Base-by-base conservation (phyloP, 2,113 vertebrate species). In the Tor tambroides region DNA sequence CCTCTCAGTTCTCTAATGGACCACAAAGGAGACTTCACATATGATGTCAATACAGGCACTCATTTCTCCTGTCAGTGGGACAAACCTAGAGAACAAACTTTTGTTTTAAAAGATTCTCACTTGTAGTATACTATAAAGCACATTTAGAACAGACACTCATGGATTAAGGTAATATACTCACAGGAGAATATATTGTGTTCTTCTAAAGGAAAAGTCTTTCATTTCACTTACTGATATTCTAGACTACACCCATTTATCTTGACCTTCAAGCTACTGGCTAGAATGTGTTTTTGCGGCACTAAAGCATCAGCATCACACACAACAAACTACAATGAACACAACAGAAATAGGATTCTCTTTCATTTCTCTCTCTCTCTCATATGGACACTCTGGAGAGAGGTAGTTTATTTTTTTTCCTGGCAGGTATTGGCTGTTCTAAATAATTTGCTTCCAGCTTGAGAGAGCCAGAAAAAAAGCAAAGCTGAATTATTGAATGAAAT, bases 381-480 rank as follows among this genome's bases (percentile, higher is more conserved):
- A 56, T 56, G 21, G 8, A 59, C 21, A 7, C 23, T 32, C 46
- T 56, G 3, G 15, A 19, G 46, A 51, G 3, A 78, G n/a, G 19
- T 21, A 72, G 19, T 35, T 72, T 5, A 3, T 38, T 21, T 41
- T 15, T 11, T 5, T 28, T 7, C 6, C 69, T 77, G 78, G 54
- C 71, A 82, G 63, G 85, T 69, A 71, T 69, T 21, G 54, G 19
- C 65, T 85, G 78, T 80, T 84, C 67, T 51, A 74, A 56, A 84
- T 41, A 84, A 84, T 80, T 67, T 46, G 30, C 35, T 85, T 89
- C 76, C 85, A 80, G 82, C 41, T 83, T 56, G 17, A 28, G 43
- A 78, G 32, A 80, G 21, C 56, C 32, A 6, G 19, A 35, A n/a
- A n/a, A 54, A 59, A 12, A n/a, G 28, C 19, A 35, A 38, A 38